Base-by-base conservation (phyloP, 1,140 invertebrate genomes). In the Globodera ellingtonae region DNA sequence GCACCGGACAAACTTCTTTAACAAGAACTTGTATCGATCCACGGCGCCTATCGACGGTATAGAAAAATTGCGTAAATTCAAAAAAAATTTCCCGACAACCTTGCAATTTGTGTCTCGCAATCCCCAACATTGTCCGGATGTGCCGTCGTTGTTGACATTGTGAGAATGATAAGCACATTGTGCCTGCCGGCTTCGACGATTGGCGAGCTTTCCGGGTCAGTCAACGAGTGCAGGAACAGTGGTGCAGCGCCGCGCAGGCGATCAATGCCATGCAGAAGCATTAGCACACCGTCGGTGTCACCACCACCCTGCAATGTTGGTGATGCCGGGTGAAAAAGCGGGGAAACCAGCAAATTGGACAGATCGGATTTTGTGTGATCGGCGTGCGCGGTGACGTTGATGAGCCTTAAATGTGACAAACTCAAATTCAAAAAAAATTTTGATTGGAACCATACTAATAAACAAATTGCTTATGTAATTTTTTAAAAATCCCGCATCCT, bases 181-280 rank as follows among this genome's bases (percentile, higher is more conserved):
- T 77, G 52, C 69, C 65, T 8, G 35, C 15, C 56, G 15, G 46
- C 46, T 48, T 50, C 52, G 67, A 77, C 21, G 44, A 77, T 35
- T 24, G 75, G 75, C 13, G 75, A 77, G 47, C 62, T 67, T 9
- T 77, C 75, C 24, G 75, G 75, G 46, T 77, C 75, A 47, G 75
- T 24, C 10, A 77, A 69, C 24, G 52, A 62, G 44, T 77, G 75
- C 24, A 77, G 75, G 47, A 77, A 77, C 13, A 77, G 75, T 13
- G 75, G 75, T 15, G 62, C 52, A 35, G n/a, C 50, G 24, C 69
- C 75, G 7, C 62, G 52, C 24, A 77, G n/a, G 4, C 65, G 65
- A 13, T 77, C 62, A 35, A 77, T 67, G 3, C 62, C 59, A 7
- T 77, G 35, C 10, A 77, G 24, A 18, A 50, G 24, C 4, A 77